A percentile compares a stretch with the other conserved stretches of the same genome.
Evolutionary conservation across 2,888 invertebrate genomes (phyloP).

Genomic region (Tachina lurida): DNA sequence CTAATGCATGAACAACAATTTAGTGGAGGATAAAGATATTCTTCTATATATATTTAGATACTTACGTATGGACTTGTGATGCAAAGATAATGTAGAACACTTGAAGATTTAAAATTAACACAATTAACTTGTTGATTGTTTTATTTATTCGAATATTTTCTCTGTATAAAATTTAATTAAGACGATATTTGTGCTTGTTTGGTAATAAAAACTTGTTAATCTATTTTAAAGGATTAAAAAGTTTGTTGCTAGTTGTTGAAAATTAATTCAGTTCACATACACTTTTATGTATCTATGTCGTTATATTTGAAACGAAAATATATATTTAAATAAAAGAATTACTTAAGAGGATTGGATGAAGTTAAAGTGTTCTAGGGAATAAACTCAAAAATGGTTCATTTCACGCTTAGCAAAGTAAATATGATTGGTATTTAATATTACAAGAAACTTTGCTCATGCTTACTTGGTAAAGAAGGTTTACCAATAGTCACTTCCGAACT

Average conservation of each 20-base stretch:
- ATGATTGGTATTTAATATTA: too few relatives aligned
- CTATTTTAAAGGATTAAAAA: constrained; percentile 1
- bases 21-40: constrained; percentile 71
- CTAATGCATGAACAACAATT: constrained; percentile 62
- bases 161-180: constrained; percentile 5
- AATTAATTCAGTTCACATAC: too few relatives aligned
- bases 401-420: too few relatives aligned
- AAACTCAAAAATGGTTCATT: too few relatives aligned
- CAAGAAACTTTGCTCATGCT: too few relatives aligned
- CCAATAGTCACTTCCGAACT: too few relatives aligned
- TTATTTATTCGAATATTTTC: neutral
- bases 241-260: neutral
- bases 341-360: too few relatives aligned
- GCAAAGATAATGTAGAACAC: constrained; percentile 35
- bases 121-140: constrained; percentile 58
- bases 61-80: constrained; percentile 20
- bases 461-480: too few relatives aligned
- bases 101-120: neutral
- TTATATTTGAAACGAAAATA: too few relatives aligned
- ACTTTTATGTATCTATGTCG: too few relatives aligned
- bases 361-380: too few relatives aligned
- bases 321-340: too few relatives aligned
- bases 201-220: neutral
- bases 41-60: neutral
- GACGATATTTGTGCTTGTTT: neutral